phyloP scores from a whole-genome alignment of 35 echinoderm and acorn worm species.

The Heliocidaris tuberculata region DNA sequence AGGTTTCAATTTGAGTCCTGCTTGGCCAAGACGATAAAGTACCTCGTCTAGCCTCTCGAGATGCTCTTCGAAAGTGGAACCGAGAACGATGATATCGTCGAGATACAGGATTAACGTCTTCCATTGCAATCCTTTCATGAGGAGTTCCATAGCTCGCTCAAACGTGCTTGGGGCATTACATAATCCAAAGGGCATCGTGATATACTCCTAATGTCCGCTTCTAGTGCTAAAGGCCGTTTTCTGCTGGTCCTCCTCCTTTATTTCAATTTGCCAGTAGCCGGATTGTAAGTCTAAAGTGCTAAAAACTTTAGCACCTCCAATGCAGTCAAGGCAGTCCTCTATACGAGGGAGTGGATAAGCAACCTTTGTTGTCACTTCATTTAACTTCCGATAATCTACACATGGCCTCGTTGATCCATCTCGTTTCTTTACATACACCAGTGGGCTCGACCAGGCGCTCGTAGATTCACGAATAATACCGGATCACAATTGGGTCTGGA shows the following conservation, averaged over 20 bases:
- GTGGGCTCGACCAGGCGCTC: constrained; percentile 38
- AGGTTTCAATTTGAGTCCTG: constrained; percentile 54
- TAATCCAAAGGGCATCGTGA: constrained; percentile 59
- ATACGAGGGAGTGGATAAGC: constrained; percentile 61
- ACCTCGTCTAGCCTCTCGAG: constrained; percentile 46
- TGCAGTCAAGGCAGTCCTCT: constrained; percentile 51
- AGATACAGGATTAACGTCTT: constrained; percentile 53
- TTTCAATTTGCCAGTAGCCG: constrained; percentile 62
- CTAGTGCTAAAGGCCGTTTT: constrained; percentile 45
- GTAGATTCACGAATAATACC: constrained; percentile 43
- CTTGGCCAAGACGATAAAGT: constrained; percentile 20
- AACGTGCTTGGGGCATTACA: constrained; percentile 58
- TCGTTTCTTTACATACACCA: constrained; percentile 37
- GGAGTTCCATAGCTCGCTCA: constrained; percentile 52
- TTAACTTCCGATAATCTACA: constrained; percentile 51
- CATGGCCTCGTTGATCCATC: constrained; percentile 40
- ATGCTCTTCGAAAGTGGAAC: constrained; percentile 44
- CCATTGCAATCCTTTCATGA: constrained; percentile 58
- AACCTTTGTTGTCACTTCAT: constrained; percentile 40
- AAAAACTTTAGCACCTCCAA: constrained; percentile 52
- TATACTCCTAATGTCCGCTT: constrained; percentile 42
- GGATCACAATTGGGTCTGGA: constrained; percentile 26
- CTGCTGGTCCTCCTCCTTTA: constrained; percentile 23
- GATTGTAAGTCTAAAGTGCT: constrained; percentile 47
- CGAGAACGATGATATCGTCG: constrained; percentile 57